Evolutionary conservation across 30 jellyfish, hydroid and myxozoan species (phyloP), one percentile per base, ranked within the genome.

Genomic region (Haliclystus octoradiatus): DNA sequence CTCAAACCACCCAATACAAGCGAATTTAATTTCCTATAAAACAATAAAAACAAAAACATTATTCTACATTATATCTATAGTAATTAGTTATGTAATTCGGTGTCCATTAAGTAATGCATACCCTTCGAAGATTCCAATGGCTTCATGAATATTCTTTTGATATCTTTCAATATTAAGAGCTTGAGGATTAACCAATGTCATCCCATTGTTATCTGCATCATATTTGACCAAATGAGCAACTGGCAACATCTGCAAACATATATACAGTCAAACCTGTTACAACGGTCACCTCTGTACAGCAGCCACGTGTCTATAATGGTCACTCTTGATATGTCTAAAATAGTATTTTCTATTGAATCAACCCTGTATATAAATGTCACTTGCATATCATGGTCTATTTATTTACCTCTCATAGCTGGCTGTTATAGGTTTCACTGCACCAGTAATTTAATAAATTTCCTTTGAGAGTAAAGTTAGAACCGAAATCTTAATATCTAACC

Each of bases 181-280:
- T 34, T 87, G 94, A 3, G 94, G 97, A 50, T 87, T 87, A 5
- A 87, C 79, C 57, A 75, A 83, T 50, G 75, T 92, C 26, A 53
- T 81, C 32, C 79, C 69, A 23, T 74, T 77, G 2, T 92, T 78
- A 15, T 83, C 78, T 2, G 94, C 57, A 2, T n/a, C n/a, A n/a
- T n/a, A n/a, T n/a, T n/a, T n/a, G n/a, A n/a, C n/a, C n/a, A 92
- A 25, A 63, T 87, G 94, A 14, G 91, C 84, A 65, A 87, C 40
- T 3, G 97, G 97, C 25, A 87, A 70, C 26, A 81, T 82, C 97
- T 86, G 61, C 26, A 64, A 65, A 3, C 26, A n/a, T n/a, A n/a
- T n/a, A n/a, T n/a, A 46, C 65, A 23, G 26, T 63, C 24, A 64
- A 14, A 31, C 27, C n/a, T n/a, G n/a, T n/a, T n/a, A n/a, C n/a